Evolutionary conservation across 1,140 invertebrate species (phyloP).

Genomic region (Tenebrio molitor): DNA sequence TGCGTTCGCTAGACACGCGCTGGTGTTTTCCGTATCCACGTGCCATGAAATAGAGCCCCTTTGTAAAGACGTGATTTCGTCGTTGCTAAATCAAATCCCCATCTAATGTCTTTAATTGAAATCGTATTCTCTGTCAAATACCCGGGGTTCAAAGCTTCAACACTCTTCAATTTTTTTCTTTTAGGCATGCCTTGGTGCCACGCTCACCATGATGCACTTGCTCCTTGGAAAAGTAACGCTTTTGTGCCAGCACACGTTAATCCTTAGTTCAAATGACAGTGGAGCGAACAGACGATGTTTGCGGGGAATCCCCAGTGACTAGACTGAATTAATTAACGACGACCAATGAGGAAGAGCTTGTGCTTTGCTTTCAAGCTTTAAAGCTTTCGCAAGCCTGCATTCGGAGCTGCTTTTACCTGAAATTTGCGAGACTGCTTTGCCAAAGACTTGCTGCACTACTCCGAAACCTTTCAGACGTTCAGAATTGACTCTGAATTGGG

Average conservation of each 20-base stretch:
- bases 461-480: slow-evolving; percentile 11
- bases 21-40: slow-evolving; percentile 63
- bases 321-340: slow-evolving; percentile 52
- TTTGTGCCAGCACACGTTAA: slow-evolving; percentile 41
- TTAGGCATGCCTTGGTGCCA: neutral
- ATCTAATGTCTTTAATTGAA: slow-evolving; percentile 63
- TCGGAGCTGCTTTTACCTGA: slow-evolving; percentile 16
- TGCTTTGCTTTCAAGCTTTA: slow-evolving; percentile 23
- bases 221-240: slow-evolving; percentile 9
- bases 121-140: slow-evolving; percentile 57
- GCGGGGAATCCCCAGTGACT: slow-evolving; percentile 52
- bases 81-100: slow-evolving; percentile 61
- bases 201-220: slow-evolving; percentile 25
- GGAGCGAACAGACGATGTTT: slow-evolving; percentile 50
- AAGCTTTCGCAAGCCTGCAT: slow-evolving; percentile 12
- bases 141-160: neutral
- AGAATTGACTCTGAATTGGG: slow-evolving; percentile 6
- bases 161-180: neutral
- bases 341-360: slow-evolving; percentile 44
- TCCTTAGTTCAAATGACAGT: slow-evolving; percentile 50
- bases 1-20: slow-evolving; percentile 58
- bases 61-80: slow-evolving; percentile 62
- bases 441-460: neutral
- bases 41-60: slow-evolving; percentile 62
- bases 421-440: slow-evolving; percentile 4